Conservation (phyloP, 2,113 vertebrate species). For the Pandion haliaetus region DNA sequence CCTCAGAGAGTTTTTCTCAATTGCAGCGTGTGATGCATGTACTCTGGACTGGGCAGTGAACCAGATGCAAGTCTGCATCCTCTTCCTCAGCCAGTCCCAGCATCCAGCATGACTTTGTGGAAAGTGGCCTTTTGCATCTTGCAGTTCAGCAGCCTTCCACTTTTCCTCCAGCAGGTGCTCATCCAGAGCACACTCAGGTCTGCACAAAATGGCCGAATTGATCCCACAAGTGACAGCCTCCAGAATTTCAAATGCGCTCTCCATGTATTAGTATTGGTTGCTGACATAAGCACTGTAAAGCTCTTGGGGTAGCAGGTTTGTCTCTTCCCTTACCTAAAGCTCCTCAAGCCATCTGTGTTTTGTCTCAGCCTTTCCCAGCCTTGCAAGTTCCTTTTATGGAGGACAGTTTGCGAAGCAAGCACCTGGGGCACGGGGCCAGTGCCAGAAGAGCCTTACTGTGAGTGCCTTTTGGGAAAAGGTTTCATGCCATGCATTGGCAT, state of each 20-base stretch:
- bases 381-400: not conserved
- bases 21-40: not conserved
- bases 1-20: not conserved
- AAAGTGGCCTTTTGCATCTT: not conserved
- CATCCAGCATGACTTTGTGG: not conserved
- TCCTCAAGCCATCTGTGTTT: not conserved
- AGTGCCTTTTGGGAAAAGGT: not conserved
- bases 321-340: not conserved
- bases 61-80: not conserved
- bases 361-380: not conserved
- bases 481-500: fast-evolving
- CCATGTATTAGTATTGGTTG: not conserved
- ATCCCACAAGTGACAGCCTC: not conserved
- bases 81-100: not conserved
- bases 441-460: not conserved
- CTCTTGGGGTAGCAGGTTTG: not conserved
- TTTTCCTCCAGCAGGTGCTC: not conserved
- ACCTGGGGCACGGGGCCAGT: not conserved
- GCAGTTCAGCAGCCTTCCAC: not conserved
- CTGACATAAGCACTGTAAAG: not conserved
- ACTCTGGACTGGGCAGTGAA: not conserved
- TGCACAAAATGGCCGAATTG: not conserved
- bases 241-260: not conserved
- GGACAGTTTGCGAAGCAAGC: not conserved
- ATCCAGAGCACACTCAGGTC: not conserved